Evolutionary conservation across 2,797 vertebrate species (phyloP).

Genomic region (Sciurus vulgaris): DNA sequence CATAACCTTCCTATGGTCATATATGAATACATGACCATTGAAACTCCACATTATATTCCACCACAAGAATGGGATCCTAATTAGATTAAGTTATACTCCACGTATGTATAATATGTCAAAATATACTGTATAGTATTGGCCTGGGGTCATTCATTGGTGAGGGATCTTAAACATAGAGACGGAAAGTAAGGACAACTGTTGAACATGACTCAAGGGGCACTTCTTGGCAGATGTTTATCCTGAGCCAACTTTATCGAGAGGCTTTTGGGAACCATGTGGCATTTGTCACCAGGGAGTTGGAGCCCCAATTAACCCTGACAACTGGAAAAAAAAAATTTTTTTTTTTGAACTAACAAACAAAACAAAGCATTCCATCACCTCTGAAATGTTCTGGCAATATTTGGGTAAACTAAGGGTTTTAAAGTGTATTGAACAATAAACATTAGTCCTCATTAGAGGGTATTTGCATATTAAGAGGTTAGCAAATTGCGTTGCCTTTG

Average conservation of each 20-base stretch:
- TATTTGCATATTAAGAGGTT: constrained; percentile 69
- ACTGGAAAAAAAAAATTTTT: not conserved
- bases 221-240: not conserved
- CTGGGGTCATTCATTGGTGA: not conserved
- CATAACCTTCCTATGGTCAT: too few relatives aligned
- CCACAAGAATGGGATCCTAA: too few relatives aligned
- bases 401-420: constrained; percentile 68
- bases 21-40: too few relatives aligned
- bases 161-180: not conserved
- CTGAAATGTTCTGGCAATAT: constrained; percentile 71
- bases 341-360: not conserved
- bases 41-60: too few relatives aligned
- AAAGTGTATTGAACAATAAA: constrained; percentile 55
- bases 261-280: constrained; percentile 10
- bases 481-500: constrained; percentile 56
- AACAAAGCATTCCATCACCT: constrained; percentile 46
- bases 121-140: not conserved
- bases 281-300: constrained; percentile 63
- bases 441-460: constrained; percentile 55
- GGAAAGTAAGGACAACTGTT: not conserved
- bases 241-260: constrained; percentile 3
- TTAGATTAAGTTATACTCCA: too few relatives aligned
- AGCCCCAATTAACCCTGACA: constrained; percentile 49
- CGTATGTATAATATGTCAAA: too few relatives aligned
- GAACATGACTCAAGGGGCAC: not conserved